Base-by-base conservation (phyloP, 2,797 vertebrate species). In the Scomberomorus guttatus region DNA sequence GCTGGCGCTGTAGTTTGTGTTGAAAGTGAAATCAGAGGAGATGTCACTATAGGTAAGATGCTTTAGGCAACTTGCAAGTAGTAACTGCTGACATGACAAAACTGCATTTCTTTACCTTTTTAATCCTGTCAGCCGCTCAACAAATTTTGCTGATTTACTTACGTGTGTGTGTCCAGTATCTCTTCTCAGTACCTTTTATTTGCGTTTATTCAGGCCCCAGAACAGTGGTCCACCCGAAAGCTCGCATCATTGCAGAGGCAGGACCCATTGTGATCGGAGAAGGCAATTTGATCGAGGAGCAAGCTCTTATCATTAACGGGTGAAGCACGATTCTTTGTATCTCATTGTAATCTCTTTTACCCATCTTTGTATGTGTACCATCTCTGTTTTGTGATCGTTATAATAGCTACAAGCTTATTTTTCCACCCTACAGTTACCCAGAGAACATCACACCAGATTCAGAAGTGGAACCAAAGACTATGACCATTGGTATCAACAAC, bases 261-360 rank as follows among this genome's bases (percentile, higher is more conserved):
- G 98, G 98, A 48, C 98, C 98, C 0, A 99, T 99, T 32, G 93
- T 99, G 37, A 99, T 99, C 5, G 98, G 98, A 22, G 98, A 99
- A 78, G 98, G 98, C 4, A 99, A 99, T 89, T 89, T 99, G 14
- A 99, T 99, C 75, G 98, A 99, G 90, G 98, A 99, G 64, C 98
- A 99, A 90, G 98, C 98, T 0, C 90, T 99, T 32, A 99, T 99
- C 84, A 95, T 97, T 63, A 99, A 99, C 20, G 92, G 97, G 98
- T 99, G 24, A 81, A 39, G 51, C 2, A 17, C 25, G 0, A 37
- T 46, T 20, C 3, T 0, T 1, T 50, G 0, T 37, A 5, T 3
- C 1, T 55, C 0, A 20, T 0, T 57, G 32, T 22, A 7, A 63
- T n/a, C 10, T 20, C 20, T 69, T 22, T 37, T 59, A 20, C 5